These are phyloP conservation scores for Ceyx erithaca DNA, from an alignment of 2,797 vertebrate species.

Conservation along the genomic window DNA sequence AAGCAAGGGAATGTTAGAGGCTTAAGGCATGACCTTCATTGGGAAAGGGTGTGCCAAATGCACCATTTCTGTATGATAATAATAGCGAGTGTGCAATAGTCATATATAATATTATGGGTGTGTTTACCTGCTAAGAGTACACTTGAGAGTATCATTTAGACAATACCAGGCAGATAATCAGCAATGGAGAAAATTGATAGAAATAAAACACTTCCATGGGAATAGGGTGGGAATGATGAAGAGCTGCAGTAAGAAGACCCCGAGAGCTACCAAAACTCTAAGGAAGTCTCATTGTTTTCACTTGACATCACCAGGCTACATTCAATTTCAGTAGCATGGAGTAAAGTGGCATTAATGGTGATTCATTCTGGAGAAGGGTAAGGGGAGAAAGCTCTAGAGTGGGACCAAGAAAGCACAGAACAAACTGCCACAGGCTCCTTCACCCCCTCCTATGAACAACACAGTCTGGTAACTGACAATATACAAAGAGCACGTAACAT, in stretches of 20 bases:
- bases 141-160: constrained; percentile 81
- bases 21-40: neutral
- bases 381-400: neutral
- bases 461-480: constrained; percentile 46
- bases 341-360: neutral
- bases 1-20: neutral
- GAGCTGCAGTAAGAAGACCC: neutral
- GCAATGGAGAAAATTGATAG: neutral
- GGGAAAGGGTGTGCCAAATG: neutral
- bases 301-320: neutral
- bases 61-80: neutral
- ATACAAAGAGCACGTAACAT: constrained; percentile 61
- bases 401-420: neutral
- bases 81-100: neutral
- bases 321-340: neutral
- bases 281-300: neutral
- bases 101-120: neutral
- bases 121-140: constrained; percentile 32
- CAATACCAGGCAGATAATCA: neutral
- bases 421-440: constrained; percentile 22
- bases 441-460: constrained; percentile 3
- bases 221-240: constrained; percentile 17
- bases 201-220: constrained; percentile 7
- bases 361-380: neutral
- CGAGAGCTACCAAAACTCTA: neutral